Evolutionary conservation across 1,140 invertebrate genomes (phyloP).

Genomic region (Heliconius melpomene): DNA sequence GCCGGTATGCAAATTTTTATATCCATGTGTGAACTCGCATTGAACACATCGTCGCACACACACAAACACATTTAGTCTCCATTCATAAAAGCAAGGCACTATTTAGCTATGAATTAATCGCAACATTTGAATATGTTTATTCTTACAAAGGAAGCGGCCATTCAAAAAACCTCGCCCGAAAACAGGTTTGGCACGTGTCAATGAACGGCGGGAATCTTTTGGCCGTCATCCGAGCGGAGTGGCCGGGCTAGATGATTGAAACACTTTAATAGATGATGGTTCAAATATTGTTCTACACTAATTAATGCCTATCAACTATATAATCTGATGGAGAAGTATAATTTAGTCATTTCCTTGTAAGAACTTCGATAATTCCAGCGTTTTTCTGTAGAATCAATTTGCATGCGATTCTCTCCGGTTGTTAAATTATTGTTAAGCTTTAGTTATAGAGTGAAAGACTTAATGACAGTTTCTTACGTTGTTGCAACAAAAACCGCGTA

Average conservation of each 20-base stretch:
- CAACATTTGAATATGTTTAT: conserved; percentile 80
- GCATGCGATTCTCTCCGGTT: conserved; percentile 2
- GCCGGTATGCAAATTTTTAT: conserved; percentile 72
- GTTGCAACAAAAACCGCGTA: conserved; percentile 38
- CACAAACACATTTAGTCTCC: conserved; percentile 59
- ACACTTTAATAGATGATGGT: conserved; percentile 47
- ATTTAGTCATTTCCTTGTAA: conserved; percentile 21
- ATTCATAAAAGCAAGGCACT: conserved; percentile 78
- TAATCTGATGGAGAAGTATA: conserved; percentile 28
- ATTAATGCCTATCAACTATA: conserved; percentile 33
- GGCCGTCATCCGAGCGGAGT: conserved; percentile 58
- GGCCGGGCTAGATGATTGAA: conserved; percentile 69
- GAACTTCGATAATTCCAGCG: conserved; percentile 3
- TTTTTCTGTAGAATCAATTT: conserved; percentile 17
- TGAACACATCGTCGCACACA: conserved; percentile 53
- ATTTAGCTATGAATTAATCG: conserved; percentile 80
- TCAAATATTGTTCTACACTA: conserved; percentile 32
- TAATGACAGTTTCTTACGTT: background rate
- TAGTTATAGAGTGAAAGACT: background rate
- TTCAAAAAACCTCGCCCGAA: conserved; percentile 75
- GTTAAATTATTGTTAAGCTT: background rate
- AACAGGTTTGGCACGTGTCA: conserved; percentile 80
- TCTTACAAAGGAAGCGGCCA: conserved; percentile 78
- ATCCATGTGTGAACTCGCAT: conserved; percentile 59
- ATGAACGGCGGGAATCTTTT: conserved; percentile 77